These are phyloP conservation scores for Lithodes maja DNA, from an alignment of 2,888 invertebrate species.

Conservation along the genomic window DNA sequence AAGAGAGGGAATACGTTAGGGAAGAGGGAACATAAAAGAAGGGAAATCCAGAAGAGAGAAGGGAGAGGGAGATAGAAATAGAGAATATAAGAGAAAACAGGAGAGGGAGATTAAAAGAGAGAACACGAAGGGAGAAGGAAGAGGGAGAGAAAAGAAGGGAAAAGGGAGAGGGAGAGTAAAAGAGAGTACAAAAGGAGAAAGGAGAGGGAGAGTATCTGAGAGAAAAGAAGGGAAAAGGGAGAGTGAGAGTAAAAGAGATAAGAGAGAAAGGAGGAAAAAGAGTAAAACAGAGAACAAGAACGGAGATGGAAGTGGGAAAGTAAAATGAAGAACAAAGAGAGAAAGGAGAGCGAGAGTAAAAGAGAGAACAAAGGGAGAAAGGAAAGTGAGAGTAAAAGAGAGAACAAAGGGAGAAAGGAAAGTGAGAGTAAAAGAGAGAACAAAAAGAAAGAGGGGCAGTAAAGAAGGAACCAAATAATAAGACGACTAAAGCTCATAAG, in stretches of 20 bases:
- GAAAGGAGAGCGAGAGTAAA: too few relatives aligned
- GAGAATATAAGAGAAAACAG: not conserved
- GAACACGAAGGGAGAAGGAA: not conserved
- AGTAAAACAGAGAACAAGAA: not conserved
- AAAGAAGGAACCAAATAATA: not conserved
- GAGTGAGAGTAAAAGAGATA: not conserved
- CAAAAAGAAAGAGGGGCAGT: not conserved
- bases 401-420: not conserved
- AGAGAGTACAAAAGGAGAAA: not conserved
- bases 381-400: not conserved
- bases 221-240: not conserved
- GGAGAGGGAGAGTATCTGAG: not conserved
- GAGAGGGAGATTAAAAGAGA: not conserved
- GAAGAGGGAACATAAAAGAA: not conserved
- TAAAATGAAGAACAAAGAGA: not conserved
- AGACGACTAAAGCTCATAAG: too few relatives aligned
- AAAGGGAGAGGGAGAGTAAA: not conserved
- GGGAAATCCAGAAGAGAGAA: not conserved
- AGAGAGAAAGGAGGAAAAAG: not conserved
- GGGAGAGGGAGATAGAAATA: not conserved
- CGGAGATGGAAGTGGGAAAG: not conserved
- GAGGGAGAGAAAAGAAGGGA: not conserved
- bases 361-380: not conserved
- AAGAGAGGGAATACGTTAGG: not conserved
- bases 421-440: not conserved